phyloP scores from a whole-genome alignment of 2,888 invertebrate genomes.

The Sesamia inferens region DNA sequence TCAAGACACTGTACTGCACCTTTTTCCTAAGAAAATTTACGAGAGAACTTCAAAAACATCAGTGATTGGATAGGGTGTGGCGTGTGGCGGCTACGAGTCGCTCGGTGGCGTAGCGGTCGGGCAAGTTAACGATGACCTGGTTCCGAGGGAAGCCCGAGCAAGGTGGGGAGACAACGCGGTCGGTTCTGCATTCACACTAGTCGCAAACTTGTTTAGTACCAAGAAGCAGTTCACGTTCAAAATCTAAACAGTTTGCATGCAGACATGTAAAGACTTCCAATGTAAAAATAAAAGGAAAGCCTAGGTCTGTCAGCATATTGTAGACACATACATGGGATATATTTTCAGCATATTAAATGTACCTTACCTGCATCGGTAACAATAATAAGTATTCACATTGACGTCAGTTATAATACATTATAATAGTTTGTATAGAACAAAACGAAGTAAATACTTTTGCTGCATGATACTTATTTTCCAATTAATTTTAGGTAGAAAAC shows the following conservation, averaged over 20 bases:
- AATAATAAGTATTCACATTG: conserved; percentile 27
- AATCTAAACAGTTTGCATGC: conserved; percentile 27
- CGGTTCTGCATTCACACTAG: conserved; percentile 58
- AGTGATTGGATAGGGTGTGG: conserved; percentile 75
- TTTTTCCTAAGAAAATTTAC: conserved; percentile 25
- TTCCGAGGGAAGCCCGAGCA: conserved; percentile 84
- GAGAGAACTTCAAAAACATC: conserved; percentile 46
- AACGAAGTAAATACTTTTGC: conserved; percentile 42
- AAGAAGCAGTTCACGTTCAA: conserved; percentile 42
- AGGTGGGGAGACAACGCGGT: conserved; percentile 70
- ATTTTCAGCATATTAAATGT: neutral
- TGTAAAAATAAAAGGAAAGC: conserved; percentile 1
- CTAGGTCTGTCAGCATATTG: conserved; percentile 6
- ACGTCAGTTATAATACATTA: conserved; percentile 36
- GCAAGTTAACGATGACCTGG: conserved; percentile 86
- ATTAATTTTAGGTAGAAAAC: conserved; percentile 35
- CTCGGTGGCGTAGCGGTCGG: conserved; percentile 77
- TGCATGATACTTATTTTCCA: conserved; percentile 43
- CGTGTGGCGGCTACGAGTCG: conserved; percentile 71
- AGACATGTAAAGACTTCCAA: conserved; percentile 12
- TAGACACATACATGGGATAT: neutral
- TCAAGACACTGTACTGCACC: neutral
- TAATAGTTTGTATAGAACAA: conserved; percentile 26
- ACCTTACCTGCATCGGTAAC: neutral
- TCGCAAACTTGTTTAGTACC: conserved; percentile 59